Evolutionary conservation across 2,797 vertebrate genomes (phyloP), one percentile per base, ranked within the genome.

Genomic region (Alfaro cultratus): DNA sequence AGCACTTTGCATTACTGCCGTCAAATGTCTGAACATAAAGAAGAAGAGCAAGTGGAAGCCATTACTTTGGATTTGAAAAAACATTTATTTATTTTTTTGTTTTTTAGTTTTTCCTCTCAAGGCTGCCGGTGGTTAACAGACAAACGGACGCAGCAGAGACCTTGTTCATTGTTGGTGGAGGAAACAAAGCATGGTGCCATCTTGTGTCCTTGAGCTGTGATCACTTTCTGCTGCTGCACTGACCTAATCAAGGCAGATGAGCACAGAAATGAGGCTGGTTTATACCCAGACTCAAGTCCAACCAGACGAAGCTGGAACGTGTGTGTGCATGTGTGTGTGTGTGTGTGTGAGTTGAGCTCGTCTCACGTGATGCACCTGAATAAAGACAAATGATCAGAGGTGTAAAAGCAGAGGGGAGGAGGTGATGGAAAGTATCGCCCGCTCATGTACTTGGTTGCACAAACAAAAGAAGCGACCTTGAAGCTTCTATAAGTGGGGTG

Each of bases 401-500:
- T 36, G 39, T 31, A 23, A 78, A 78, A 60, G 77, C 84, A 75
- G 47, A 85, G 77, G 41, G 34, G 51, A 73, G 68, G 41, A 76
- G 60, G 72, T 64, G 81, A 85, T 74, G 67, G 41, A 75, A 79
- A 91, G 81, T 51, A 51, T 21, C 29, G 29, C 75, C 67, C 23
- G 39, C 29, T 77, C 4, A 36, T 60, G 67, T 2, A 21, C 46
- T 71, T 41, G 31, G 45, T 15, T 41, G 64, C 21, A 68, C 21
- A 31, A 71, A 49, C 36, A 74, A 89, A 89, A 87, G 72, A 26
- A 16, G 51, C 23, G 81, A 87, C 94, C 93, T 95, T 95, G 93
- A 89, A 82, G 88, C 87, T 41, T 39, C 55, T 74, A 71, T 41
- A 74, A 23, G 36, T 39, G 55, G 39, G 21, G 83, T 80, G 81